These are phyloP conservation scores for Phyllostomus discolor DNA, from an alignment of 2,113 vertebrate species.

Conservation along the genomic window DNA sequence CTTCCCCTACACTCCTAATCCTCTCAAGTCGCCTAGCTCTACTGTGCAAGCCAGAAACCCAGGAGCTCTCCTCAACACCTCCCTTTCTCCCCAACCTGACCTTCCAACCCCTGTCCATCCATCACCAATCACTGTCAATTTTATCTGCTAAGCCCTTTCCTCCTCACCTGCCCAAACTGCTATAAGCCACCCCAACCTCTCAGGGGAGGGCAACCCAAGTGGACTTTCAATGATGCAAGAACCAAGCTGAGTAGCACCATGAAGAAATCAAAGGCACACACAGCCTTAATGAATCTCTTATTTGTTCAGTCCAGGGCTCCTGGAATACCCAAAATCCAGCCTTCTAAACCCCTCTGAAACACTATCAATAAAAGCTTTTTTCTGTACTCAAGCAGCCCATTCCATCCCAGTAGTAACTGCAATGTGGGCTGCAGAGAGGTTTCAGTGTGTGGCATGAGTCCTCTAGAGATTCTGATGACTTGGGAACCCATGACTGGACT, in stretches of 20 bases:
- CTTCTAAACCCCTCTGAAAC: background rate
- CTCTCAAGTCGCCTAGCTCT: background rate
- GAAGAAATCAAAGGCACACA: background rate
- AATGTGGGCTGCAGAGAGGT: background rate
- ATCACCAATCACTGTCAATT: background rate
- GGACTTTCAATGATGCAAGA: background rate
- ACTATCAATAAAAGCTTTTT: conserved; percentile 30
- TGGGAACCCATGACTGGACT: background rate
- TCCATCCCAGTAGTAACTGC: background rate
- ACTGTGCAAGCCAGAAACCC: background rate
- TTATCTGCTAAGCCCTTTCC: background rate
- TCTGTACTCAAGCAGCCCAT: background rate
- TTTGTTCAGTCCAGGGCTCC: background rate
- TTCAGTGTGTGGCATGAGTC: background rate
- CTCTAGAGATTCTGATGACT: background rate
- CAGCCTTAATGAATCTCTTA: background rate
- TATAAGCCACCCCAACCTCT: background rate
- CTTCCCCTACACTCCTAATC: background rate
- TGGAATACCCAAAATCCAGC: conserved; percentile 1
- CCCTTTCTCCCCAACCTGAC: background rate
- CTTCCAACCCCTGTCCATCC: background rate
- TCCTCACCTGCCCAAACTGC: background rate
- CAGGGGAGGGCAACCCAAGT: background rate
- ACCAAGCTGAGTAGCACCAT: background rate
- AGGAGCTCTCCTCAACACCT: background rate